phyloP scores from a whole-genome alignment of 30 jellyfish, hydroid and myxozoan genomes.

The Mastigias papua region DNA sequence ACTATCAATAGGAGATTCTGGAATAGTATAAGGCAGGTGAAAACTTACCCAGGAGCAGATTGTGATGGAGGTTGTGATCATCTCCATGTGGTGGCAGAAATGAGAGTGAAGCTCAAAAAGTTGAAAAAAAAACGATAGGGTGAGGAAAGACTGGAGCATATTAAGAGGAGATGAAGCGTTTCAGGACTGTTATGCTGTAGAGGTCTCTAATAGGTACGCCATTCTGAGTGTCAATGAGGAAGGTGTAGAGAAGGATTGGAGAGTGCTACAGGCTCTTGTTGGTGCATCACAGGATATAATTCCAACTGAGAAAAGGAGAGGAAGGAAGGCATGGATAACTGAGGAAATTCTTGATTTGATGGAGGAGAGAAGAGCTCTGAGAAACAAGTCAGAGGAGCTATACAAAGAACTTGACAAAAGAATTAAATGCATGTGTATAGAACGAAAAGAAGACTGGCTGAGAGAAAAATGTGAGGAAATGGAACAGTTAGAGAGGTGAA shows the following conservation, averaged over 20 bases:
- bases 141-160: neutral
- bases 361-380: constrained; percentile 56
- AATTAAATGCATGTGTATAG: constrained; percentile 3
- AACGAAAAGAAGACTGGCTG: constrained; percentile 27
- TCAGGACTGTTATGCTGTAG: neutral
- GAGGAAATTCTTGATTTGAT: constrained; percentile 31
- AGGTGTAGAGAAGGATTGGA: no score
- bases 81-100: neutral
- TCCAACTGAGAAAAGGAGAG: neutral
- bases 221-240: no score
- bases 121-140: neutral
- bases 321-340: constrained; percentile 28
- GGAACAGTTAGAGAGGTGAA: neutral
- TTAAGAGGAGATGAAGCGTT: neutral
- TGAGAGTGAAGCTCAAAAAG: neutral
- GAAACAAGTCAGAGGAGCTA: neutral
- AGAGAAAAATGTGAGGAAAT: constrained; percentile 5
- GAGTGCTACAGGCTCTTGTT: no score
- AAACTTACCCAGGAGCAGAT: constrained; percentile 34
- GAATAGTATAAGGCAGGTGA: constrained; percentile 3
- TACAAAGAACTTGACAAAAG: constrained; percentile 32
- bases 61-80: neutral
- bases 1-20: constrained; percentile 15
- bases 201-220: neutral
- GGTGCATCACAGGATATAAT: neutral